Conservation (phyloP, 2,888 invertebrate genomes). For the Acronicta alni region DNA sequence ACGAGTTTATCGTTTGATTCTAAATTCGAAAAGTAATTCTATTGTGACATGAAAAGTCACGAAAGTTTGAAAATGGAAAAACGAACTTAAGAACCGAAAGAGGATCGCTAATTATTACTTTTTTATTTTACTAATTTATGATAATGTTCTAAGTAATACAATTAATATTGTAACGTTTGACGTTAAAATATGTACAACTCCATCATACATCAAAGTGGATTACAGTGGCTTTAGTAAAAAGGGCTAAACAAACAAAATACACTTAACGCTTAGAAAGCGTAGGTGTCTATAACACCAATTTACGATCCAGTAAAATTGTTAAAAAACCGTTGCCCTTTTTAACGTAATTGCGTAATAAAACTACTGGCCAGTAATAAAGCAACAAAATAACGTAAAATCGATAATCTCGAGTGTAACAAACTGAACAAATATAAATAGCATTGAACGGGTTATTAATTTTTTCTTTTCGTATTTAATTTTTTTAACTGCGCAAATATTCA, state of each 20-base stretch:
- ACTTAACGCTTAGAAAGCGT: conserved; percentile 14
- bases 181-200: conserved; percentile 28
- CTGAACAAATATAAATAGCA: conserved; percentile 60
- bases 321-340: conserved; percentile 53
- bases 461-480: conserved; percentile 71
- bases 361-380: conserved; percentile 50
- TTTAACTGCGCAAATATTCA: conserved; percentile 84
- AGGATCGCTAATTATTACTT: not conserved
- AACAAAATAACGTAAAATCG: conserved; percentile 61
- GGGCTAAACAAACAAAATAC: conserved; percentile 24
- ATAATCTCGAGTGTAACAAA: conserved; percentile 70
- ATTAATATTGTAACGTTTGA: conserved; percentile 15
- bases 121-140: conserved; percentile 2
- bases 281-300: conserved; percentile 39
- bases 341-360: conserved; percentile 58
- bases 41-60: conserved; percentile 12
- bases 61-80: conserved; percentile 1
- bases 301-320: conserved; percentile 43
- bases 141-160: conserved; percentile 15
- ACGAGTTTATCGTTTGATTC: conserved; percentile 28
- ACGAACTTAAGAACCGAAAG: not conserved
- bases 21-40: conserved; percentile 37
- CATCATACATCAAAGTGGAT: conserved; percentile 29
- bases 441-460: conserved; percentile 82
- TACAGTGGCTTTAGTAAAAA: conserved; percentile 21